Evolutionary conservation across 2,113 vertebrate species (phyloP).

Genomic region (Nothocercus julius): DNA sequence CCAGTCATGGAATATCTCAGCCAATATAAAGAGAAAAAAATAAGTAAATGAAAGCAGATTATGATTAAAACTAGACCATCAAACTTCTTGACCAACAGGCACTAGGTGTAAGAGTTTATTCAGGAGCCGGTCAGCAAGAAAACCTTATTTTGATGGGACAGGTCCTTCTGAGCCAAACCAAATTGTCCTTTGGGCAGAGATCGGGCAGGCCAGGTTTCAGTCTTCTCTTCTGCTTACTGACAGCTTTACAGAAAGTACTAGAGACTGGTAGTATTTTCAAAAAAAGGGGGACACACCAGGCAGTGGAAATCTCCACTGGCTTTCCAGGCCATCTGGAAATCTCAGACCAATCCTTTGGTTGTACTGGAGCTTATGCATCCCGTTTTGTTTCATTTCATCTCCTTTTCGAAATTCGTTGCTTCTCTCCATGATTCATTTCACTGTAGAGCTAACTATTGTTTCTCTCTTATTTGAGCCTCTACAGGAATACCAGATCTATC

Average conservation of each 20-base stretch:
- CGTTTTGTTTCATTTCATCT: neutral
- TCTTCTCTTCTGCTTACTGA: neutral
- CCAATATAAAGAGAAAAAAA: neutral
- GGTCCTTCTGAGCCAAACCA: neutral
- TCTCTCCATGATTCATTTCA: neutral
- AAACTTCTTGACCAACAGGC: neutral
- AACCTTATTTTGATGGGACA: neutral
- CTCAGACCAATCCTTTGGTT: neutral
- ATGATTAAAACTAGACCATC: slow-evolving; percentile 38
- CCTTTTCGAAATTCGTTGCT: neutral
- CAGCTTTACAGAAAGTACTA: neutral
- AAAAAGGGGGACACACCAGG: neutral
- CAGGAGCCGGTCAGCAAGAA: slow-evolving; percentile 5
- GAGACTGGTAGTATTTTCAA: neutral
- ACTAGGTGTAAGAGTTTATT: neutral
- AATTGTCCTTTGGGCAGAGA: neutral
- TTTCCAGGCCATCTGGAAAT: neutral
- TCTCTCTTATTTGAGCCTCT: neutral
- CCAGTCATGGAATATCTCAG: slow-evolving; percentile 5
- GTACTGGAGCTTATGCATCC: neutral
- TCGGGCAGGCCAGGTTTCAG: neutral
- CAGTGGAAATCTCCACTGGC: neutral
- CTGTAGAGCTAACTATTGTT: neutral
- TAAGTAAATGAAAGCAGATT: slow-evolving; percentile 11
- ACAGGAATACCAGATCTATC: neutral